Evolutionary conservation across 2,113 vertebrate genomes (phyloP).

Genomic region (Apteryx mantelli): DNA sequence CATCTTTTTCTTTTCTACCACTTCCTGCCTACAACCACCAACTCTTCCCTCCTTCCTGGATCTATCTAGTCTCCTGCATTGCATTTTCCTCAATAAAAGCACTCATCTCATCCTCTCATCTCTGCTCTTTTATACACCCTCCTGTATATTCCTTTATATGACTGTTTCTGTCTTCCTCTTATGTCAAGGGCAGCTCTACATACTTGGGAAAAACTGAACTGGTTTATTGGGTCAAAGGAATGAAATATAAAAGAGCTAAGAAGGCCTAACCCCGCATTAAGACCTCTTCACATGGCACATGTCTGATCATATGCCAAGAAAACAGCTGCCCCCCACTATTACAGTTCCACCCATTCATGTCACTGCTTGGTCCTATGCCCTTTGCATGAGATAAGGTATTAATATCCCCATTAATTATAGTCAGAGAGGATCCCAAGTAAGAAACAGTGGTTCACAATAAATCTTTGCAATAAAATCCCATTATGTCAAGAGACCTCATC

Average conservation of each 20-base stretch:
- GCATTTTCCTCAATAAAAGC: neutral
- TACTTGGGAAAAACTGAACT: neutral
- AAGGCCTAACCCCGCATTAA: neutral
- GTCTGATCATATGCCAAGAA: neutral
- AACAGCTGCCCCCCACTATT: neutral
- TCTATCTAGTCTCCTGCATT: neutral
- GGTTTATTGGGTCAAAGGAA: neutral
- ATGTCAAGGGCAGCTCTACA: neutral
- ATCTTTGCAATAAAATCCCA: neutral
- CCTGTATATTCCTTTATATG: neutral
- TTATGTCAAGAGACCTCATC: neutral
- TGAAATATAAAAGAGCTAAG: neutral
- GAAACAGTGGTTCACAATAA: accelerated
- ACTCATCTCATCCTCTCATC: neutral
- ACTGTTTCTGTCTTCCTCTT: neutral
- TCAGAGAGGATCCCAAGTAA: neutral
- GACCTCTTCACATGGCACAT: neutral
- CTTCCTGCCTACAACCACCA: neutral
- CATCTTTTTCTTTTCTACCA: neutral
- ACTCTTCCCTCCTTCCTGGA: neutral
- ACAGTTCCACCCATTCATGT: neutral
- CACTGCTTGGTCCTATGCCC: neutral
- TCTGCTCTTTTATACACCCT: neutral
- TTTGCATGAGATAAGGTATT: neutral
- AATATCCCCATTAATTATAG: neutral